Evolutionary conservation across 1,140 invertebrate species (phyloP).

Genomic region (Microplitis mediator): DNA sequence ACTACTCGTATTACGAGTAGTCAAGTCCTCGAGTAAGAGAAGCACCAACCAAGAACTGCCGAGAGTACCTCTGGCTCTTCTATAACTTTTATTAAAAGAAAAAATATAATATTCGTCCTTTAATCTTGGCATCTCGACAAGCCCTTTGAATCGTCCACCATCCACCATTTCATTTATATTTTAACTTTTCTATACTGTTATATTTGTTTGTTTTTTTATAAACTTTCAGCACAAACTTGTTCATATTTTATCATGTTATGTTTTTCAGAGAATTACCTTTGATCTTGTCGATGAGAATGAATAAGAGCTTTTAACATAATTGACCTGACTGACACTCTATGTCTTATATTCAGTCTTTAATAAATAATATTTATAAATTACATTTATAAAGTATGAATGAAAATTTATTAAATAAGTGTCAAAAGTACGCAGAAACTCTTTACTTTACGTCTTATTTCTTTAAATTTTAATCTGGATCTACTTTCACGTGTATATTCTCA

Average conservation of each 20-base stretch:
- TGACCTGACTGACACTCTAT: background rate
- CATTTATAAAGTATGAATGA: background rate
- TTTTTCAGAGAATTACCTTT: background rate
- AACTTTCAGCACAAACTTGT: background rate
- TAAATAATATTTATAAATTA: background rate
- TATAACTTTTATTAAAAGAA: background rate
- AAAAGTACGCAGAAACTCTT: background rate
- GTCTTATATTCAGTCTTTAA: background rate
- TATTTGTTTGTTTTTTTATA: background rate
- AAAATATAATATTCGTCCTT: constrained; percentile 4
- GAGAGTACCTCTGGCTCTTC: too few relatives aligned
- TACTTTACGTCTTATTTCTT: background rate
- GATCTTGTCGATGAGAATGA: background rate
- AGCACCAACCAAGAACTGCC: background rate
- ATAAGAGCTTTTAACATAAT: background rate
- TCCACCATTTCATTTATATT: background rate
- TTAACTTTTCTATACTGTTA: background rate
- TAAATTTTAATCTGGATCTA: background rate
- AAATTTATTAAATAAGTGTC: background rate
- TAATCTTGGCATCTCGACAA: background rate
- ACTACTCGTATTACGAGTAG: background rate
- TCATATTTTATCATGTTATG: background rate
- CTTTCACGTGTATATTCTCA: background rate
- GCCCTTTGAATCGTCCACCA: background rate
- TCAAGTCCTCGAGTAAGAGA: background rate